Conservation (phyloP, 2,797 vertebrate species). For the Melanitta fusca region DNA sequence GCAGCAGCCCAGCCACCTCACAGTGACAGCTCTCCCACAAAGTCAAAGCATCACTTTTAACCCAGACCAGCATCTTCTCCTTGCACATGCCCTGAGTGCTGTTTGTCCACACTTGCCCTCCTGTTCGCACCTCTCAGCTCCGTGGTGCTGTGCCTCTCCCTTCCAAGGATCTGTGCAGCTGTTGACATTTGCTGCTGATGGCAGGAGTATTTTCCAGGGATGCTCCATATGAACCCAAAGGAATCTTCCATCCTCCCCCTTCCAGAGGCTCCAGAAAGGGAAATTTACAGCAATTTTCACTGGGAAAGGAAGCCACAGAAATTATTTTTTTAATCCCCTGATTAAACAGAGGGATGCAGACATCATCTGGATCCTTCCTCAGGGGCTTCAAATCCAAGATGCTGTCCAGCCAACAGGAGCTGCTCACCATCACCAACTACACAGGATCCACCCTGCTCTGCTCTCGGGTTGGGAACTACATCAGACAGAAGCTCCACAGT, state of each 20-base stretch:
- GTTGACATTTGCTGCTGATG: rapidly evolving
- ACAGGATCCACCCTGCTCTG: background rate
- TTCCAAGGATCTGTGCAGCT: background rate
- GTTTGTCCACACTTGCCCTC: background rate
- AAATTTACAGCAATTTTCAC: background rate
- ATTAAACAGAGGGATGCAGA: background rate
- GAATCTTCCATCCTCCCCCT: background rate
- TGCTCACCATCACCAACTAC: rapidly evolving
- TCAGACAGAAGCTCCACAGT: background rate
- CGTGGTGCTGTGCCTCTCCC: rapidly evolving
- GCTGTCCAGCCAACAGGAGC: background rate
- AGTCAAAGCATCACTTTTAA: background rate
- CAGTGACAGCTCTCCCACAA: background rate
- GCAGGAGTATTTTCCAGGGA: background rate
- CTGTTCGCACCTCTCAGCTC: background rate
- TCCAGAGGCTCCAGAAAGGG: background rate
- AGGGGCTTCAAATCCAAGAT: background rate
- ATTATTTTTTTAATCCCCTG: background rate
- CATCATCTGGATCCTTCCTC: background rate
- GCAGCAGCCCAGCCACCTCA: background rate
- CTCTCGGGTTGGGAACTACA: background rate
- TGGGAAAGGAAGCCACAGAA: background rate
- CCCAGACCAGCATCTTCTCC: background rate
- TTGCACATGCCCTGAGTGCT: background rate
- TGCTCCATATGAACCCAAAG: background rate